phyloP scores from a whole-genome alignment of 2,797 vertebrate genomes.

The Coracias cyanogaster region DNA sequence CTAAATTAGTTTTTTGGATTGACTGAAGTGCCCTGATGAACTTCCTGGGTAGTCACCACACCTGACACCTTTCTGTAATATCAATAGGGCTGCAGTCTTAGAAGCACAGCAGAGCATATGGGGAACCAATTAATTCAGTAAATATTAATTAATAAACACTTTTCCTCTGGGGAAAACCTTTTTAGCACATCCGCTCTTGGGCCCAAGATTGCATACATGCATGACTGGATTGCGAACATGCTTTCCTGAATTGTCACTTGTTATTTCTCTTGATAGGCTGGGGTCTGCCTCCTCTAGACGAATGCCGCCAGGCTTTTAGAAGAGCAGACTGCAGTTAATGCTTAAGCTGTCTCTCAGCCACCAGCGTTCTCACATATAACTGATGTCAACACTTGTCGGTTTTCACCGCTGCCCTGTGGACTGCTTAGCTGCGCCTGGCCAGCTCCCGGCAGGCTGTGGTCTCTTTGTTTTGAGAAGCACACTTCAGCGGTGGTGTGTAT shows the following conservation, averaged over 20 bases:
- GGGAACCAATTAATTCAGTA: slow-evolving; percentile 22
- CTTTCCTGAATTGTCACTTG: slow-evolving; percentile 24
- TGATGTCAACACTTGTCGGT: rapidly evolving
- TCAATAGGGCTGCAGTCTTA: background rate
- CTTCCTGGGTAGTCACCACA: background rate
- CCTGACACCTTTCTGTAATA: background rate
- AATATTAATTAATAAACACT: slow-evolving; percentile 43
- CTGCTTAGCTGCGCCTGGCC: background rate
- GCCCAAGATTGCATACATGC: background rate
- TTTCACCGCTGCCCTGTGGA: background rate
- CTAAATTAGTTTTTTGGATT: background rate
- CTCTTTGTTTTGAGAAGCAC: background rate
- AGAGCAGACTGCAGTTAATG: background rate
- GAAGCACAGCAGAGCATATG: background rate
- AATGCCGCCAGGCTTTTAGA: background rate
- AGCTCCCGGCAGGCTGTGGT: background rate
- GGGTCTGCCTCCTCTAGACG: background rate
- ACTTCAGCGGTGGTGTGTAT: rapidly evolving
- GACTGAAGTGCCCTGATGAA: background rate
- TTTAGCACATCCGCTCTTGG: background rate
- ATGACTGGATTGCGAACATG: background rate
- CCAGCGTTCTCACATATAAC: background rate
- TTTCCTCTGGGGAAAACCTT: background rate
- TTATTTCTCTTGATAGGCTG: background rate
- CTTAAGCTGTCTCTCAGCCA: background rate